These are phyloP conservation scores for Microplitis manilae DNA, from an alignment of 2,888 invertebrate species.

Conservation along the genomic window DNA sequence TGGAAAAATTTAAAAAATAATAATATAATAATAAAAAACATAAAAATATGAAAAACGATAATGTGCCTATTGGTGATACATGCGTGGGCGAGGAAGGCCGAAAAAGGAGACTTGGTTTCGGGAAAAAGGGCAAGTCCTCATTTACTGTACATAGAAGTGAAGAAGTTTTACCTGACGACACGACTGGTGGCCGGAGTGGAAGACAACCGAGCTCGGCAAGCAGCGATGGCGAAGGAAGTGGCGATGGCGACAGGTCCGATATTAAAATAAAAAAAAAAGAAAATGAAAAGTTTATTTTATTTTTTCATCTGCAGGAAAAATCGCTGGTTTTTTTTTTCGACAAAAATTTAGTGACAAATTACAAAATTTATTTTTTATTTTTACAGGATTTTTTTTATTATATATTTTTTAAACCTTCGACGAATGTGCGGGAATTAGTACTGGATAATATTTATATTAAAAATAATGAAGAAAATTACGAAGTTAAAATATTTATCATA, in stretches of 20 bases:
- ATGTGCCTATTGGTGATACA: constrained; percentile 69
- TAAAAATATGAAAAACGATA: constrained; percentile 56
- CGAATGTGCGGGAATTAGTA: background rate
- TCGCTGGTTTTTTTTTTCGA: background rate
- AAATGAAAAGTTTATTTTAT: constrained; percentile 9
- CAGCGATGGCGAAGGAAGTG: constrained; percentile 90
- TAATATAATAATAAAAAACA: constrained; percentile 44
- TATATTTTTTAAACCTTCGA: background rate
- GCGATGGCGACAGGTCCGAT: constrained; percentile 88
- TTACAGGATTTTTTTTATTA: background rate
- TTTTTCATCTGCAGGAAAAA: constrained; percentile 15
- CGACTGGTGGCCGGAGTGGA: constrained; percentile 71
- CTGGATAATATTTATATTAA: background rate
- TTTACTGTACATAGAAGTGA: constrained; percentile 99
- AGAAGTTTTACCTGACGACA: constrained; percentile 93
- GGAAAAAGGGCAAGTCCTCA: constrained; percentile 95
- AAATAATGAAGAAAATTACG: constrained; percentile 8
- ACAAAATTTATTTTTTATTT: background rate
- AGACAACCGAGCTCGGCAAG: constrained; percentile 92
- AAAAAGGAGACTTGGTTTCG: constrained; percentile 95
- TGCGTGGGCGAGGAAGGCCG: constrained; percentile 81
- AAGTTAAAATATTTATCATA: background rate
- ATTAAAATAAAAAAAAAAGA: constrained; percentile 21
- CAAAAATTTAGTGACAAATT: background rate
- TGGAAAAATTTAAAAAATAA: constrained; percentile 43